Percentiles rank a stretch among this genome's conserved stretches.
Conservation (phyloP, 2,113 vertebrate genomes). For the Perccottus glenii region DNA sequence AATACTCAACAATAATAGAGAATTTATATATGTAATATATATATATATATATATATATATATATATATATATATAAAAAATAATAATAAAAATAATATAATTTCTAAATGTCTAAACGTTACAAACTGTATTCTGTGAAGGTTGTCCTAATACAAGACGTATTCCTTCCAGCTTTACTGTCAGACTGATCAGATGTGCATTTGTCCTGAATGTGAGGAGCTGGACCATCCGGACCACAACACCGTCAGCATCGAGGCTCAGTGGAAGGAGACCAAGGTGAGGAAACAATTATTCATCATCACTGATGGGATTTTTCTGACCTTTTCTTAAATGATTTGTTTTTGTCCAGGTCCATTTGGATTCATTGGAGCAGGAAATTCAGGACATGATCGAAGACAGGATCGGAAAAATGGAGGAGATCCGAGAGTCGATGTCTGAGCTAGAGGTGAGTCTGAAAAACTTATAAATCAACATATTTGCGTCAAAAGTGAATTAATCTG, state of each 20-base stretch:
- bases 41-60: too few species aligned
- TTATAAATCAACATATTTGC: too few species aligned
- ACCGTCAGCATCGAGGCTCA: slow-evolving; percentile 57
- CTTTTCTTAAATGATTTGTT: neutral
- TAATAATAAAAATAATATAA: too few species aligned
- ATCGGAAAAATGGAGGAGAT: slow-evolving; percentile 70
- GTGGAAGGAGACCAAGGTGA: slow-evolving; percentile 69
- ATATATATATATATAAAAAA: too few species aligned
- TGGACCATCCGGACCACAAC: slow-evolving; percentile 63
- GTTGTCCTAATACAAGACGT: neutral
- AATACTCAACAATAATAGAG: too few species aligned
- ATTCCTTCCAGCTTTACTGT: slow-evolving; percentile 64
- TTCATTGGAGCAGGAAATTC: slow-evolving; percentile 52
- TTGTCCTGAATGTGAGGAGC: slow-evolving; percentile 63
- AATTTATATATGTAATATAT: too few species aligned
- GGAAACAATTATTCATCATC: neutral
- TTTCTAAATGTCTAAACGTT: too few species aligned
- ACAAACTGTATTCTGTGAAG: too few species aligned
- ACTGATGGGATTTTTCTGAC: too few species aligned
- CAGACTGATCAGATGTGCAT: slow-evolving; percentile 65
- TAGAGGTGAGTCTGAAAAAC: slow-evolving; percentile 54
- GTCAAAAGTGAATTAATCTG: neutral
- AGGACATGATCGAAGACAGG: slow-evolving; percentile 70
- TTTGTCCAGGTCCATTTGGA: slow-evolving; percentile 54
- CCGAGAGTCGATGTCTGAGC: slow-evolving; percentile 46